Conservation (phyloP, 2,888 invertebrate genomes). For the Eilema griseolum region DNA sequence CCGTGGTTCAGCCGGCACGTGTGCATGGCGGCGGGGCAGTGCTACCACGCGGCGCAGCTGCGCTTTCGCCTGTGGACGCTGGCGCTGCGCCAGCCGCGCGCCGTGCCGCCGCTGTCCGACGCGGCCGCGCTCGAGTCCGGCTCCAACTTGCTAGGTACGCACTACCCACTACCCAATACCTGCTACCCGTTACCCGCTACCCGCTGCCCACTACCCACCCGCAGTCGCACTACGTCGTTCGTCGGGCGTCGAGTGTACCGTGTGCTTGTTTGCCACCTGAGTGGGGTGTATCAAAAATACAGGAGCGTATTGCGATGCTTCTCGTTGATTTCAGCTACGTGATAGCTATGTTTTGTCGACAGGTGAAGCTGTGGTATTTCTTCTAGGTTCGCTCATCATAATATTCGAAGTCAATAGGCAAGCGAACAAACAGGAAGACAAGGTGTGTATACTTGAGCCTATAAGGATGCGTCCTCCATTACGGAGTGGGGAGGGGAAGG, state of each 20-base stretch:
- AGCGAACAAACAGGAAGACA: constrained; percentile 53
- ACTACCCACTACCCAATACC: too few species aligned
- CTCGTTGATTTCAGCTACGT: neutral
- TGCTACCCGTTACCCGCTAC: too few species aligned
- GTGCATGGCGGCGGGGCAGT: constrained; percentile 53
- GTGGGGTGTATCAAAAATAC: neutral
- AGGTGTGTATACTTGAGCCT: constrained; percentile 28
- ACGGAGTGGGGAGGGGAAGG: too few species aligned
- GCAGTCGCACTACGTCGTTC: too few species aligned
- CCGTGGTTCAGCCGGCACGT: constrained; percentile 55
- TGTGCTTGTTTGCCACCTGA: too few species aligned
- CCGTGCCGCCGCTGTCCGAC: constrained; percentile 53
- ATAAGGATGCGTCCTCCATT: neutral
- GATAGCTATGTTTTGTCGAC: constrained; percentile 11
- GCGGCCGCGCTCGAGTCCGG: constrained; percentile 53
- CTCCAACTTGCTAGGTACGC: constrained; percentile 59
- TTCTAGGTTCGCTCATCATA: constrained; percentile 56
- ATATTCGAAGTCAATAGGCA: constrained; percentile 64
- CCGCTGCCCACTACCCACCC: too few species aligned
- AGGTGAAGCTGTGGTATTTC: constrained; percentile 63
- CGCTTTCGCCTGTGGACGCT: constrained; percentile 55
- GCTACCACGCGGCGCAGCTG: constrained; percentile 53
- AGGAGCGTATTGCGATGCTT: neutral
- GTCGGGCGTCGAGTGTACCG: too few species aligned
- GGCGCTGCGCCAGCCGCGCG: constrained; percentile 49